Conservation (phyloP, 2,113 vertebrate species). For the Mesocricetus auratus region DNA sequence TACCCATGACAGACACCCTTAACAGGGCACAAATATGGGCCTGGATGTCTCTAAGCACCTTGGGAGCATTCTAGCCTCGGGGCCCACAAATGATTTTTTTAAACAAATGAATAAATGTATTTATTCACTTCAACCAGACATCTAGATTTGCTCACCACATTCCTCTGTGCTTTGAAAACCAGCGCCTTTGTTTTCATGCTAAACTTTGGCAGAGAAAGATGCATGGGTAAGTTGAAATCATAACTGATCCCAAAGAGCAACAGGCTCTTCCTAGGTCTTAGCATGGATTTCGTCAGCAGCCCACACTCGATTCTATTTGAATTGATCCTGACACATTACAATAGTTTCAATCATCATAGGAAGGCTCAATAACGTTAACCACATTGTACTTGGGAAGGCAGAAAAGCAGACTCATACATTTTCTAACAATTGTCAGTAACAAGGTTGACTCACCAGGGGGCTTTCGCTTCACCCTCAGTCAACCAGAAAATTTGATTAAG, state of each 20-base stretch:
- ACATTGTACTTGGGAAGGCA: conserved; percentile 62
- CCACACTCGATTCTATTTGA: conserved; percentile 21
- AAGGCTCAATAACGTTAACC: conserved; percentile 62
- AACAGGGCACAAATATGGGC: background rate
- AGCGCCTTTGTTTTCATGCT: conserved; percentile 17
- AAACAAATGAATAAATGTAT: background rate
- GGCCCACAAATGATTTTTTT: background rate
- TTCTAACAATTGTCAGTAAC: conserved; percentile 75
- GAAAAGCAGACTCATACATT: conserved; percentile 65
- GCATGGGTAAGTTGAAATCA: background rate
- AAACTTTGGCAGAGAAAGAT: conserved; percentile 27
- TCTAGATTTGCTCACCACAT: background rate
- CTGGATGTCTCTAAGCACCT: background rate
- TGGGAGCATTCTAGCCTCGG: background rate
- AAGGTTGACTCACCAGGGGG: conserved; percentile 56
- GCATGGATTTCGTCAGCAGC: background rate
- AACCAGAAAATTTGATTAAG: conserved; percentile 73
- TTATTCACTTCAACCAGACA: background rate
- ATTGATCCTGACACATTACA: conserved; percentile 71
- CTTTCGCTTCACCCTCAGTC: conserved; percentile 63
- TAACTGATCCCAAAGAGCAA: conserved; percentile 8
- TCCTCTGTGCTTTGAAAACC: background rate
- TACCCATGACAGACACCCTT: background rate
- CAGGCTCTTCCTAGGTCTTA: conserved; percentile 9
- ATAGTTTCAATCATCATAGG: conserved; percentile 65